Base-by-base conservation (phyloP, 2,113 vertebrate genomes). In the Saimiri boliviensis region DNA sequence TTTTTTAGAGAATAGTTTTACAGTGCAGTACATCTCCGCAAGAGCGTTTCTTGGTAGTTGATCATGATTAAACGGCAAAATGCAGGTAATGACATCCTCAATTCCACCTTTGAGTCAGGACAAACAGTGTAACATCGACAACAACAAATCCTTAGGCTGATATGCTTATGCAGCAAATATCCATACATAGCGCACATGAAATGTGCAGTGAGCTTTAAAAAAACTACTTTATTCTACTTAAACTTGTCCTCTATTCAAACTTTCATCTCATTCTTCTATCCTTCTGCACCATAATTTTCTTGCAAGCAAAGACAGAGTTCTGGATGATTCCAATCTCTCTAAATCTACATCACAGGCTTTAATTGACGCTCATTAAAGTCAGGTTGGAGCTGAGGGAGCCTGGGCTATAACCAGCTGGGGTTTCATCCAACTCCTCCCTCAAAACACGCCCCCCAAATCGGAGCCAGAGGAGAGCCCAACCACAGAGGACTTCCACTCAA, bases 171-270 rank as follows among this genome's bases (percentile, higher is more conserved):
- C 45, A 23, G 16, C 30, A 70, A 3, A 37, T 21, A 66, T 2
- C 30, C 25, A 68, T 17, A 60, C 13, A 77, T 8, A 42, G 4
- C 27, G 1, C 45, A 60, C 40, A 47, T 0, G 37, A 68, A 87
- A 37, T 27, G 27, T 81, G 47, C 58, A 12, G 52, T 87, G 40
- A 83, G 14, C 35, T 21, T 20, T 11, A 37, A 86, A 80, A 52
- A 79, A 3, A n/a, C 19, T 49, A 66, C 40, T 91, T 96, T 52
- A 54, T 11, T 85, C 58, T 30, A 35, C 23, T 45, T 88, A 35
- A 87, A 93, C 58, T 19, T 37, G 32, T 71, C 45, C 40, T 92
- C 83, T 80, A 96, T 80, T 35, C 63, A 77, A 95, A 92, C 58
- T 93, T 94, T 84, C 27, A n/a, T 56, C 47, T 74, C 56, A 10